phyloP scores from a whole-genome alignment of 2,113 vertebrate genomes.

The Hemiprocne comata region DNA sequence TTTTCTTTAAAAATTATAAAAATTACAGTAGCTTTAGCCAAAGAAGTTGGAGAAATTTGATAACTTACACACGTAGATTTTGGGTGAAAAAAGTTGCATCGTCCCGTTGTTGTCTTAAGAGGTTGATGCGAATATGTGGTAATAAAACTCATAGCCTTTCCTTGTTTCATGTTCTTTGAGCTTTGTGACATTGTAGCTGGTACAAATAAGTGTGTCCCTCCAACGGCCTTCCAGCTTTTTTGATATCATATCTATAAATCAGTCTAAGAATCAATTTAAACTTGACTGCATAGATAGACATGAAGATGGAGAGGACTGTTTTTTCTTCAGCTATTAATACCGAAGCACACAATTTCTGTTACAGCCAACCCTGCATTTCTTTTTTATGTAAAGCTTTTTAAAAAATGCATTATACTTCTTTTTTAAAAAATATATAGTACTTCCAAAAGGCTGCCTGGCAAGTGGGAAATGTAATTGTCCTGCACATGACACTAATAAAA shows the following conservation, averaged over 20 bases:
- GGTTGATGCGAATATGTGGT: background rate
- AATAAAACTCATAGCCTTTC: background rate
- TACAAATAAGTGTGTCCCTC: constrained; percentile 39
- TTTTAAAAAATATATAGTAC: constrained; percentile 17
- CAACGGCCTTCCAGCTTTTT: constrained; percentile 35
- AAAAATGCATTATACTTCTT: no score
- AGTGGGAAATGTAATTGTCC: constrained; percentile 4
- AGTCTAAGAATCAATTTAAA: constrained; percentile 53
- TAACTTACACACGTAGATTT: background rate
- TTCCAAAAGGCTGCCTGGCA: background rate
- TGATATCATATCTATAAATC: constrained; percentile 58
- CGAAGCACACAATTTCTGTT: constrained; percentile 39
- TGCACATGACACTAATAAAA: constrained; percentile 29
- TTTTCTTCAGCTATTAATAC: constrained; percentile 41
- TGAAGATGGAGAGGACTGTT: constrained; percentile 43
- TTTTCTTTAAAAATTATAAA: background rate
- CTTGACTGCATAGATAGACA: constrained; percentile 49
- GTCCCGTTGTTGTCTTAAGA: background rate
- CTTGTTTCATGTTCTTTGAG: background rate
- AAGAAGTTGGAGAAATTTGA: background rate
- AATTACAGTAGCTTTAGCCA: background rate
- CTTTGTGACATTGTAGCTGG: background rate
- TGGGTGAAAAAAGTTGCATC: background rate
- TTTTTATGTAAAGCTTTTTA: constrained; percentile 34
- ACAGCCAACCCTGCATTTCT: constrained; percentile 13